phyloP scores from a whole-genome alignment of 2,888 invertebrate species.

The Melangyna quadrimaculata region DNA sequence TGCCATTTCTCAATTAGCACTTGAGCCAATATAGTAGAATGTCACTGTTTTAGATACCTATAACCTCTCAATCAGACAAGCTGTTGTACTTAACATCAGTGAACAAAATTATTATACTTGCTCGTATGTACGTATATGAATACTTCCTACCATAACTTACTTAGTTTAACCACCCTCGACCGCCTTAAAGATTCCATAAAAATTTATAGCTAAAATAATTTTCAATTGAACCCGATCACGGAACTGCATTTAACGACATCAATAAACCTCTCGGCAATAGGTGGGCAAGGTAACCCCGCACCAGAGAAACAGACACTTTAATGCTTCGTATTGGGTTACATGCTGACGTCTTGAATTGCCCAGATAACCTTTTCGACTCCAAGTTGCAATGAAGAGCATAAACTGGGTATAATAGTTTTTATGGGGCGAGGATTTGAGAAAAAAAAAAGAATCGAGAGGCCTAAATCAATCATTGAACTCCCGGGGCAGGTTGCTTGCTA shows the following conservation, averaged over 20 bases:
- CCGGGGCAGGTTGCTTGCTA: constrained; percentile 33
- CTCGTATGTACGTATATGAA: too few relatives aligned
- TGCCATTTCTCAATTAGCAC: constrained; percentile 55
- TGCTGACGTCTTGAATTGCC: constrained; percentile 56
- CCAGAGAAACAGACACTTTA: constrained; percentile 24
- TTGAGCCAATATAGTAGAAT: constrained; percentile 48
- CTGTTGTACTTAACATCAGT: neutral
- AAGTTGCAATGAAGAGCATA: neutral
- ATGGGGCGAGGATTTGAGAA: constrained; percentile 8
- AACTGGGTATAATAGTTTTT: neutral
- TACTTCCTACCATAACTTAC: neutral
- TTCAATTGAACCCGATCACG: constrained; percentile 60
- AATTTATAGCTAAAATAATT: constrained; percentile 61
- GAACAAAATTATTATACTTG: neutral
- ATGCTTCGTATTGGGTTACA: constrained; percentile 32
- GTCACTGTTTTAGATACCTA: constrained; percentile 3
- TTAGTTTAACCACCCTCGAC: neutral
- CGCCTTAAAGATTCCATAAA: constrained; percentile 6
- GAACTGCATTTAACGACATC: constrained; percentile 37
- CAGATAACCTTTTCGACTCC: constrained; percentile 43
- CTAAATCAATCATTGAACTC: constrained; percentile 65
- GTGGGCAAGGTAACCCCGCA: neutral
- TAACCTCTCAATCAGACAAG: constrained; percentile 17
- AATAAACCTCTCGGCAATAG: neutral
- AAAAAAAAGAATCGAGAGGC: constrained; percentile 32